Evolutionary conservation across 2,888 invertebrate species (phyloP).

Genomic region (Vanessa cardui): DNA sequence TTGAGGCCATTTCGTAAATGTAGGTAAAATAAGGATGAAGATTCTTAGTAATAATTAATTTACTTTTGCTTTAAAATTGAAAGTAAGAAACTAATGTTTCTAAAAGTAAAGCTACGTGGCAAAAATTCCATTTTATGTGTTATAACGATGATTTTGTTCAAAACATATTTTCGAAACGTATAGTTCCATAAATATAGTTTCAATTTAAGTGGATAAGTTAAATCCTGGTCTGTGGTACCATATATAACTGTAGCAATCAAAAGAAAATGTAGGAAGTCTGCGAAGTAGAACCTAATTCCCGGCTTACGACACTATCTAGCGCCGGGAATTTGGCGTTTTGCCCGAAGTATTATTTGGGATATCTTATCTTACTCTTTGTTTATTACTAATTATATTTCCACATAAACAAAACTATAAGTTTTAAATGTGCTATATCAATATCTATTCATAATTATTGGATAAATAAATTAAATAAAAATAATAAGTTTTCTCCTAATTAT

Average conservation of each 20-base stretch:
- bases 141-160: not conserved
- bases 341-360: slow-evolving; percentile 40
- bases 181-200: slow-evolving; percentile 15
- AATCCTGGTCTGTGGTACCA: slow-evolving; percentile 25
- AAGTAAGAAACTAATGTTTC: no score
- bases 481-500: not conserved
- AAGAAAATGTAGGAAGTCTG: slow-evolving; percentile 46
- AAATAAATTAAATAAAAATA: not conserved
- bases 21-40: not conserved
- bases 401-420: slow-evolving; percentile 8
- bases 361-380: slow-evolving; percentile 35
- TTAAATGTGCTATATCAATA: not conserved
- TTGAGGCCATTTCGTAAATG: not conserved
- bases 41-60: not conserved
- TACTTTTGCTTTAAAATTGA: no score
- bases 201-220: slow-evolving; percentile 18
- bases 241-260: slow-evolving; percentile 43
- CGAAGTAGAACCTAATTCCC: slow-evolving; percentile 43
- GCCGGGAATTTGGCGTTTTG: slow-evolving; percentile 41
- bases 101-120: no score
- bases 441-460: no score
- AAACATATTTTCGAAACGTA: not conserved
- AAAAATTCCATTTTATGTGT: no score
- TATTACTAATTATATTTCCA: slow-evolving; percentile 37
- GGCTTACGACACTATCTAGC: slow-evolving; percentile 40